Conservation (phyloP, 2,113 vertebrate genomes). For the Pollimyrus isidori region DNA sequence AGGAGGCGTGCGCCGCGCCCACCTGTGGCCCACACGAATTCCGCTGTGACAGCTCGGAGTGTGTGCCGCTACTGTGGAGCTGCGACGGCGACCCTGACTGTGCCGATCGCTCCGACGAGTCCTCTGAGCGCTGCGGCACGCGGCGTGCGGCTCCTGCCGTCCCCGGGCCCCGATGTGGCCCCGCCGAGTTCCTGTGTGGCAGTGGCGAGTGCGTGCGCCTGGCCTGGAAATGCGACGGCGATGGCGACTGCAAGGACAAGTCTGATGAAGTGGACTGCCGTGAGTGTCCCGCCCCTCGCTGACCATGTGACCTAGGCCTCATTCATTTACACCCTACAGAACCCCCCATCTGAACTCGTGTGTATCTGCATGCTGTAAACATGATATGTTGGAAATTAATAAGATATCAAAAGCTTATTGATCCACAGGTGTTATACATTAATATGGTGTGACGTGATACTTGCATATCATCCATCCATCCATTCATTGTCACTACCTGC, state of each 20-base stretch:
- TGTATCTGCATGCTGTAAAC: neutral
- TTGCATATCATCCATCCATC: neutral
- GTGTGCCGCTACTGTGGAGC: conserved; percentile 86
- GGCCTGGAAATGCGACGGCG: conserved; percentile 90
- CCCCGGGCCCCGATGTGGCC: conserved; percentile 59
- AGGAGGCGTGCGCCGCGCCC: conserved; percentile 73
- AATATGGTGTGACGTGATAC: neutral
- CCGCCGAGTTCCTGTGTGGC: conserved; percentile 77
- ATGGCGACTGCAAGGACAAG: conserved; percentile 95
- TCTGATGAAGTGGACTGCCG: conserved; percentile 88
- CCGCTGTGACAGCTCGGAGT: conserved; percentile 80
- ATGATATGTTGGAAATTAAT: neutral
- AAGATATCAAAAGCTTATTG: neutral
- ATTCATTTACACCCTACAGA: neutral
- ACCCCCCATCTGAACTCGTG: neutral
- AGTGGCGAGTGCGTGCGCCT: conserved; percentile 84
- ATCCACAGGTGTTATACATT: neutral
- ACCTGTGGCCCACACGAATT: conserved; percentile 80
- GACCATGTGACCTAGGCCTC: neutral
- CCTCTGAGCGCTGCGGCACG: conserved; percentile 63
- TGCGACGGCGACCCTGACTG: conserved; percentile 91
- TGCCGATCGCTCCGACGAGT: conserved; percentile 79
- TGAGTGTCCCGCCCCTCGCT: conserved; percentile 56
- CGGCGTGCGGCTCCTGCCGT: conserved; percentile 34
- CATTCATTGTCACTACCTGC: neutral